phyloP scores from a whole-genome alignment of 1,140 invertebrate species.

The Eurytemora carolleeae region DNA sequence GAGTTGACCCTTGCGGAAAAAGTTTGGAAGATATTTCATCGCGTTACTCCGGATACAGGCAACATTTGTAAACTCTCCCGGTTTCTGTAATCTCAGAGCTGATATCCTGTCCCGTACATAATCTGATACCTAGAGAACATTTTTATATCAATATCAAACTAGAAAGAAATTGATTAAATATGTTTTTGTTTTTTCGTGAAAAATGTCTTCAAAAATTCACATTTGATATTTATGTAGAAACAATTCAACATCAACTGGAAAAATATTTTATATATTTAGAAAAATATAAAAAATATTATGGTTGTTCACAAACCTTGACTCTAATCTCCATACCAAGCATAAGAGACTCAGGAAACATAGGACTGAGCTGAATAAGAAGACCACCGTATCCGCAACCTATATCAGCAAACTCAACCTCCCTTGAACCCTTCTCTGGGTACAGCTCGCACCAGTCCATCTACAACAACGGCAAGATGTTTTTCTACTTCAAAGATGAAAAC shows the following conservation, averaged over 20 bases:
- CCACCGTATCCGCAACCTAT: constrained; percentile 98
- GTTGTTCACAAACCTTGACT: constrained; percentile 60
- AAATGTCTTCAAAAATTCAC: no score
- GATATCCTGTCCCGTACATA: constrained; percentile 89
- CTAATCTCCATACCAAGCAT: constrained; percentile 95
- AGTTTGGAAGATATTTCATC: constrained; percentile 94
- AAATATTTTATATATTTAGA: no score
- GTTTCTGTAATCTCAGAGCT: constrained; percentile 42
- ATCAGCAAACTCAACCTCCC: constrained; percentile 73
- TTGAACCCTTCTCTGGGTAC: constrained; percentile 41
- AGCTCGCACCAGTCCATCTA: constrained; percentile 57
- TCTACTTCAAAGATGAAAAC: neutral
- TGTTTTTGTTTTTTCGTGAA: no score
- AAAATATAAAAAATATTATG: no score
- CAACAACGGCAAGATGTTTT: no score
- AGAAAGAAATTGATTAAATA: no score
- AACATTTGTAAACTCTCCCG: constrained; percentile 70
- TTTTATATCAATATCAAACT: no score
- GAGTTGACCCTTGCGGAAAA: constrained; percentile 54
- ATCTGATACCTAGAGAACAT: constrained; percentile 65
- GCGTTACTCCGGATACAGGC: constrained; percentile 89
- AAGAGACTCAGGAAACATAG: constrained; percentile 69
- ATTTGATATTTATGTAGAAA: no score
- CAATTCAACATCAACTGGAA: no score
- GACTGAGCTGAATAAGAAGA: constrained; percentile 63